Evolutionary conservation across 2,797 vertebrate species (phyloP).

Genomic region (Sylvilagus floridanus): DNA sequence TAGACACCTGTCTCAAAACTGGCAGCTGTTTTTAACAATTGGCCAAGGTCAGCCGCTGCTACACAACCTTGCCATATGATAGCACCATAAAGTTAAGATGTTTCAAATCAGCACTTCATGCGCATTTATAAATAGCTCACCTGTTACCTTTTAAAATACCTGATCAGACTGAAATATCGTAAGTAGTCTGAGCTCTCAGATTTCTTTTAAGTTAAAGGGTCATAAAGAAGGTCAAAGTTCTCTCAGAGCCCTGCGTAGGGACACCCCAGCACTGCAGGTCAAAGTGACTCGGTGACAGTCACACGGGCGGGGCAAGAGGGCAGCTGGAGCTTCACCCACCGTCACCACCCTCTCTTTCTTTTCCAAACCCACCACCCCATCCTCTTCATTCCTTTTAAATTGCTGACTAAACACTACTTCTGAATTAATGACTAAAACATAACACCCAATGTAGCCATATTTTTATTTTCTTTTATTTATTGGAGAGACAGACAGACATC

Average conservation of each 20-base stretch:
- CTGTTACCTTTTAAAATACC: conserved; percentile 59
- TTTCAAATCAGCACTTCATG: conserved; percentile 34
- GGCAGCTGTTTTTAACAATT: background rate
- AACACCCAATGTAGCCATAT: background rate
- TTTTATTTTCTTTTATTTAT: background rate
- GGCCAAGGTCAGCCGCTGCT: conserved; percentile 15
- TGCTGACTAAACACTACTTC: conserved; percentile 21
- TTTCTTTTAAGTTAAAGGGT: conserved; percentile 37
- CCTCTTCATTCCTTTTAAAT: conserved; percentile 38
- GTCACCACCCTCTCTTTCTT: background rate
- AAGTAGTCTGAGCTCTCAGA: conserved; percentile 1
- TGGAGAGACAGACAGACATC: too few species aligned
- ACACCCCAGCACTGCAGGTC: background rate
- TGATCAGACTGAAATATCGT: background rate
- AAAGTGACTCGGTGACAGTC: background rate
- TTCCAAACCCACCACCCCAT: background rate
- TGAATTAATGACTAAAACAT: conserved; percentile 51
- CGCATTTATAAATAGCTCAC: conserved; percentile 14
- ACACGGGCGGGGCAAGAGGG: too few species aligned
- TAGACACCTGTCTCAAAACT: background rate
- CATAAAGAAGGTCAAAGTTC: conserved; percentile 72
- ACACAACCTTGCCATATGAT: background rate
- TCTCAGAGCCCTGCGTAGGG: background rate
- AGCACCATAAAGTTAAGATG: conserved; percentile 19
- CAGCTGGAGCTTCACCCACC: rapidly evolving